phyloP scores from a whole-genome alignment of 2,113 vertebrate species.

The Daubentonia madagascariensis region DNA sequence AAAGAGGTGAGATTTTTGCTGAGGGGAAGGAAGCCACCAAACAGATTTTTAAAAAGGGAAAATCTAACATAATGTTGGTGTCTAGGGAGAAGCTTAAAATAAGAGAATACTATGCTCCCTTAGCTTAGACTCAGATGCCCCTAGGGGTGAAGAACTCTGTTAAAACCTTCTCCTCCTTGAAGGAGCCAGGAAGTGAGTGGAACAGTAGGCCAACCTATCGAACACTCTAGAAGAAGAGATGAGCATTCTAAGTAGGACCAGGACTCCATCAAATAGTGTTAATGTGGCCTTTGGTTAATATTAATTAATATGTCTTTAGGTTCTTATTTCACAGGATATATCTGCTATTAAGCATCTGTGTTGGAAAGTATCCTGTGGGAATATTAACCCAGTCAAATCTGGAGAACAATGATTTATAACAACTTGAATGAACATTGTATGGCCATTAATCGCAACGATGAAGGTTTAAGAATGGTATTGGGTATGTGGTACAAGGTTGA shows the following conservation, averaged over 20 bases:
- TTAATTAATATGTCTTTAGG: neutral
- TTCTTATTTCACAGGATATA: neutral
- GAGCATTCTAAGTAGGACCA: neutral
- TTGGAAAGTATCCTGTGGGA: neutral
- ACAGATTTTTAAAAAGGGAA: neutral
- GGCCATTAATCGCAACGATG: neutral
- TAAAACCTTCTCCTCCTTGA: neutral
- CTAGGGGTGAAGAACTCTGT: neutral
- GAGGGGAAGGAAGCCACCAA: neutral
- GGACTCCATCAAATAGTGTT: neutral
- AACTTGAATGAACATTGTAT: neutral
- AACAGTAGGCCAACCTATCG: neutral
- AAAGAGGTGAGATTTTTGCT: neutral
- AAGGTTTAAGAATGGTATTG: neutral
- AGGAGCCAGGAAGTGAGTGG: neutral
- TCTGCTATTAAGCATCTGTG: neutral
- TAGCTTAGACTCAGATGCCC: neutral
- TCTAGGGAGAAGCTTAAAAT: neutral
- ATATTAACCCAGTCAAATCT: slow-evolving; percentile 12
- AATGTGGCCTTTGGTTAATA: neutral
- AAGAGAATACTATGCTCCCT: neutral
- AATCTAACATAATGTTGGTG: neutral
- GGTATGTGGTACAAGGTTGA: neutral
- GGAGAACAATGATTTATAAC: neutral
- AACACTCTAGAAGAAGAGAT: neutral